phyloP scores from a whole-genome alignment of 2,113 vertebrate genomes.

The Archilochus colubris region DNA sequence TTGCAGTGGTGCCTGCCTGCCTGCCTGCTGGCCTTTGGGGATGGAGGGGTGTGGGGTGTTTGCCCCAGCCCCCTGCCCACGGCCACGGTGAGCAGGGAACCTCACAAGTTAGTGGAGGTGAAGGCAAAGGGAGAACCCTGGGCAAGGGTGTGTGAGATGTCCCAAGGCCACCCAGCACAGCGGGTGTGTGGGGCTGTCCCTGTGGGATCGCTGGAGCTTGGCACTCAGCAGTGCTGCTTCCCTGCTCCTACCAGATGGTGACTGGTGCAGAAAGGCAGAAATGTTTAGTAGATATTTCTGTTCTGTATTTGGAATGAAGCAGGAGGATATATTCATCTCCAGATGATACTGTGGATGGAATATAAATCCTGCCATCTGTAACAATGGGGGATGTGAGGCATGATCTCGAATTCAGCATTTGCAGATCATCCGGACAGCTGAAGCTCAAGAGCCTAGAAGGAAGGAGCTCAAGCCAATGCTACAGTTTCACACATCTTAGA shows the following conservation, averaged over 20 bases:
- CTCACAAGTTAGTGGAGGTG: rapidly evolving
- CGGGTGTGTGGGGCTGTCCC: neutral
- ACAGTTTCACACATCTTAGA: constrained; percentile 4
- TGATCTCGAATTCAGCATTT: constrained; percentile 66
- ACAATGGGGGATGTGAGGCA: constrained; percentile 72
- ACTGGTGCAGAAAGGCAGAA: constrained; percentile 72
- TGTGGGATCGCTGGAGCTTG: neutral
- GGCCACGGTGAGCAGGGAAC: neutral
- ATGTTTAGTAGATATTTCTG: constrained; percentile 73
- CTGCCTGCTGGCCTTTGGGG: neutral
- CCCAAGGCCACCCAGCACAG: neutral
- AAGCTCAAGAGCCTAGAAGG: constrained; percentile 54
- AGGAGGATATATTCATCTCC: constrained; percentile 71
- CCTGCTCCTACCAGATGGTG: constrained; percentile 62
- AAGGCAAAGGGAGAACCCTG: neutral
- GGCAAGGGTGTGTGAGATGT: neutral
- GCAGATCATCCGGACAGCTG: constrained; percentile 55
- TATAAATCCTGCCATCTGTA: constrained; percentile 73
- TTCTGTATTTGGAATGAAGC: constrained; percentile 73
- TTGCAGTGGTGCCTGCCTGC: neutral
- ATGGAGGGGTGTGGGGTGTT: rapidly evolving
- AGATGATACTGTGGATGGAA: constrained; percentile 72
- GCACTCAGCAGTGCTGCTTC: neutral
- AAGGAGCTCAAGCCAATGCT: constrained; percentile 2
- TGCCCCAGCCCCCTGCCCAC: neutral